Base-by-base conservation (phyloP, 2,888 invertebrate genomes). In the Tigriopus californicus region DNA sequence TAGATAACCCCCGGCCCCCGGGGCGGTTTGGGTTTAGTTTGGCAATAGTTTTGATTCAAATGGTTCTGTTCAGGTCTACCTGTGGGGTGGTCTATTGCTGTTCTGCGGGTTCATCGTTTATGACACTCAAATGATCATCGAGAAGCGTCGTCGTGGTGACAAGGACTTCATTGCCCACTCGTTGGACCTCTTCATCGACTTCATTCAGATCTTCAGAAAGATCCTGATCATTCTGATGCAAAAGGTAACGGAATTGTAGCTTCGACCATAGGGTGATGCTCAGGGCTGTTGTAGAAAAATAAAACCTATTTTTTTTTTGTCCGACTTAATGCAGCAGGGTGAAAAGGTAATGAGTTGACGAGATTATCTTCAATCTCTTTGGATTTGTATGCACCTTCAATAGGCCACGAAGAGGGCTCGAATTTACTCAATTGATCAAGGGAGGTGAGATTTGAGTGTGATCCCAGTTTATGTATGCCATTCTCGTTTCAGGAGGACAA, bases 91-190 rank as follows among this genome's bases (percentile, higher is more conserved):
- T 62, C 77, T 97, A 58, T 76, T 82, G 65, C 76, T 91, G 49
- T 90, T 95, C 85, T 92, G 91, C 69, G 91, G 84, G 61, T 97
- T 95, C 73, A 82, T 98, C 13, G 77, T 97, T 63, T 97, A 87
- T 68, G 97, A 97, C 72, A 98, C 97, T n/a, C 95, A 95, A 74
- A 75, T 88, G 64, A 94, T 95, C 65, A 83, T 95, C 67, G 92
- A 92, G 73, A 94, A 94, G 71, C 80, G 83, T 65, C 80, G 88
- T 63, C 77, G 79, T 73, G 94, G 95, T 62, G 91, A 80, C 76
- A 85, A 83, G 70, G 95, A 97, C 74, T 94, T 86, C 71, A 83
- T 97, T 64, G 79, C 80, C 71, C 94, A 95, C 72, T 83, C 90
- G 13, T 77, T 97, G 65, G 89, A 92, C 69, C 76, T 97, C 63